Evolutionary conservation across 2,888 invertebrate species (phyloP).

Genomic region (Limnephilus marmoratus): DNA sequence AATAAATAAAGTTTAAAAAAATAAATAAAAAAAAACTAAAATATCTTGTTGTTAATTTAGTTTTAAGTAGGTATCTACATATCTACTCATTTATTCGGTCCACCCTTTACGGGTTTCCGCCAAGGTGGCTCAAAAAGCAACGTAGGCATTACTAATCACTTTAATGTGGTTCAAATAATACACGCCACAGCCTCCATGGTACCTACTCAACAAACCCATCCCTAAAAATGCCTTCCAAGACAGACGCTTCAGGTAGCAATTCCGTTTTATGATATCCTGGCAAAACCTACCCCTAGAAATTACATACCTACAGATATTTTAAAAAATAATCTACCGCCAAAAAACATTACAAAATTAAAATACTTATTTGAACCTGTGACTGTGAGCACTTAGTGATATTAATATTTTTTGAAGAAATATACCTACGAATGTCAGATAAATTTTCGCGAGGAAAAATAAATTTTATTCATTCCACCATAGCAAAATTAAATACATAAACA

Average conservation of each 20-base stretch:
- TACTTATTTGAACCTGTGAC: not conserved
- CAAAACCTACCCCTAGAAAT: not conserved
- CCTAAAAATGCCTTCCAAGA: not conserved
- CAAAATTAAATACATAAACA: conserved; percentile 25
- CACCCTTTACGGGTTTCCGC: not conserved
- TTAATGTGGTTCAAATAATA: conserved; percentile 21
- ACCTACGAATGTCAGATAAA: conserved; percentile 14
- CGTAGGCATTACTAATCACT: conserved; percentile 53
- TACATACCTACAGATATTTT: not conserved
- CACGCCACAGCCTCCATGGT: not conserved
- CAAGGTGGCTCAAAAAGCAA: conserved; percentile 28
- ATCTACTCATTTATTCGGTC: not conserved
- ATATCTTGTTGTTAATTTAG: no score
- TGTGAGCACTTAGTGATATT: not conserved
- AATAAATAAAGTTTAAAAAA: no score
- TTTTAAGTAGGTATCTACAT: not conserved
- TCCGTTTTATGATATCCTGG: not conserved
- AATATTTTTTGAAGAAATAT: not conserved
- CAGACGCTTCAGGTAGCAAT: not conserved
- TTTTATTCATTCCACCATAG: not conserved
- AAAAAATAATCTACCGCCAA: not conserved
- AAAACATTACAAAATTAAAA: no score
- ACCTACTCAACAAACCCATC: not conserved
- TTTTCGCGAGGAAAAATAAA: conserved; percentile 12
- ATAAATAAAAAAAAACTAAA: no score